A percentile compares a stretch with the other conserved stretches of the same genome.
Conservation (phyloP, 1,140 invertebrate genomes). For the Trachelipus rathkii region DNA sequence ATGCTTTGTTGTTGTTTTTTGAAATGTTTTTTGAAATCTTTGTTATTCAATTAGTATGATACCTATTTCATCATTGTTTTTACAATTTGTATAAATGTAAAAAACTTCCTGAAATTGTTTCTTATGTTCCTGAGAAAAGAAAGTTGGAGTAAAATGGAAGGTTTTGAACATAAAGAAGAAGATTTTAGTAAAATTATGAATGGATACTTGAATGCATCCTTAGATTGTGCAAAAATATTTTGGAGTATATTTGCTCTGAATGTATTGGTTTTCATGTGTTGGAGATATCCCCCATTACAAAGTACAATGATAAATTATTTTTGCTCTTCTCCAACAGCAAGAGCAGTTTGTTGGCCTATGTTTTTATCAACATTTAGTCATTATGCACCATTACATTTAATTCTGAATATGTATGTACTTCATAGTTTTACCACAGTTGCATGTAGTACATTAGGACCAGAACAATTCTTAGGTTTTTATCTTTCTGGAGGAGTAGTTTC, state of each 20-base stretch:
- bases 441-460: too few species aligned
- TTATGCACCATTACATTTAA: slow-evolving; percentile 70
- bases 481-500: slow-evolving; percentile 80
- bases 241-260: slow-evolving; percentile 74
- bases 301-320: slow-evolving; percentile 79
- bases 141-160: slow-evolving; percentile 39
- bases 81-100: too few species aligned
- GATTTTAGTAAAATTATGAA: slow-evolving; percentile 59
- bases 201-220: slow-evolving; percentile 69
- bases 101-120: slow-evolving; percentile 62
- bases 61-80: too few species aligned
- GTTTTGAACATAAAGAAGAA: slow-evolving; percentile 49
- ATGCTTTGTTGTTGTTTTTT: slow-evolving; percentile 5
- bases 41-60: too few species aligned
- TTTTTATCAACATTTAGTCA: slow-evolving; percentile 90
- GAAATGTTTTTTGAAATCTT: slow-evolving; percentile 35
- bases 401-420: too few species aligned
- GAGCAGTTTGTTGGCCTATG: slow-evolving; percentile 76
- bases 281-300: slow-evolving; percentile 70
- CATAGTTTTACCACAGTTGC: too few species aligned
- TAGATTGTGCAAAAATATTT: slow-evolving; percentile 72
- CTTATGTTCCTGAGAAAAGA: too few species aligned
- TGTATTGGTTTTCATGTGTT: slow-evolving; percentile 72
- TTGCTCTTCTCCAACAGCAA: slow-evolving; percentile 73
- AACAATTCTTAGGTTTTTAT: slow-evolving; percentile 89